Evolutionary conservation across 2,797 vertebrate genomes (phyloP), one percentile per base, ranked within the genome.

Genomic region (Manis crassicaudata): DNA sequence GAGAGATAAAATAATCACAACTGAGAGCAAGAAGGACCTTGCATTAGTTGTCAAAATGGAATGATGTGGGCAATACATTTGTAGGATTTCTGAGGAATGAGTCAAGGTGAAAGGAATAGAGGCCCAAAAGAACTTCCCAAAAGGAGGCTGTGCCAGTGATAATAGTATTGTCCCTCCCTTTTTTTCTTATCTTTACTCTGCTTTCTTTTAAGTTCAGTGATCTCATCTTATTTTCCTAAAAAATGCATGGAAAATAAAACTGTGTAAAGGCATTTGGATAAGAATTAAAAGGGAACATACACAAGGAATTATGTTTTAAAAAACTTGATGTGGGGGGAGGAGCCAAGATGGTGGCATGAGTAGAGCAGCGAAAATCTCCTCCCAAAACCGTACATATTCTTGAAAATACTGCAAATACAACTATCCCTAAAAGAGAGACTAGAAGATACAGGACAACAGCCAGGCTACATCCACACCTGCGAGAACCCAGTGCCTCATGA

Each of bases 31-130:
- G 25, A 73, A 68, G n/a, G 54, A 37, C 60, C 60, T 77, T 85
- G 7, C 23, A 6, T 77, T 82, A n/a, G 25, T 86, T 82, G 32
- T 92, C 11, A 40, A 35, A 63, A 50, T 62, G 40, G 18, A 86
- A 1, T 80, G 27, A 50, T 58, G 23, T 0, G 13, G 43, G 11
- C 35, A 70, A 21, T 77, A 67, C 32, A 83, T 75, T 79, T 79
- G 77, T 35, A 77, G 81, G 92, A 86, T 85, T 92, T 90, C 50
- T 77, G 35, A 88, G 56, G 82, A 82, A 89, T 63, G 68, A 11
- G 5, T 81, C 27, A 40, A 35, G 23, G 14, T 85, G 46, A 88
- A 77, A 82, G 50, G 46, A 84, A 29, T 25, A 32, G 50, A 29
- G 91, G 92, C 85, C 56, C 94, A 27, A 16, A 82, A 25, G 12